Conservation (phyloP, 2,113 vertebrate genomes). For the Mixornis gularis region DNA sequence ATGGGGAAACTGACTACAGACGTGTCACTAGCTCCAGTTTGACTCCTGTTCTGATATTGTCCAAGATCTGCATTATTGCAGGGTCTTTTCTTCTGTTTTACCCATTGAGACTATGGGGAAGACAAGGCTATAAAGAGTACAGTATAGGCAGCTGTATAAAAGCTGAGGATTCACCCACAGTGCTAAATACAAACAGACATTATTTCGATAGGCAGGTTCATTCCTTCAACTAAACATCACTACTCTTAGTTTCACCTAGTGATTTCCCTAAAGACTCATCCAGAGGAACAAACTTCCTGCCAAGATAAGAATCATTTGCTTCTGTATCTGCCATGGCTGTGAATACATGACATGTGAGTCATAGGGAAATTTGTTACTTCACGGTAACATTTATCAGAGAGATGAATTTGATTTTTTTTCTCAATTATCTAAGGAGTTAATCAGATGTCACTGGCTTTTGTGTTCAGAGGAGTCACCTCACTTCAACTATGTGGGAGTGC, state of each 20-base stretch:
- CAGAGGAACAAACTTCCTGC: neutral
- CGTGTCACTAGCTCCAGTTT: neutral
- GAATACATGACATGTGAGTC: neutral
- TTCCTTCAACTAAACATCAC: neutral
- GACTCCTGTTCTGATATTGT: neutral
- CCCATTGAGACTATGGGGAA: neutral
- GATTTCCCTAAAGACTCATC: neutral
- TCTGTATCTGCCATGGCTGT: neutral
- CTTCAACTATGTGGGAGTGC: neutral
- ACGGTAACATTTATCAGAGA: neutral
- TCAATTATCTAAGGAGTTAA: neutral
- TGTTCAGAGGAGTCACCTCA: neutral
- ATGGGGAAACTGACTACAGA: neutral
- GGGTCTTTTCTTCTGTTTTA: neutral
- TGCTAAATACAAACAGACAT: neutral
- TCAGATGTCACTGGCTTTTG: neutral
- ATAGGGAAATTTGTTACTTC: neutral
- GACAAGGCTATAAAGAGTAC: neutral
- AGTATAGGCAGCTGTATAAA: neutral
- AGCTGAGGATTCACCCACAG: neutral
- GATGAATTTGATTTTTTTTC: neutral
- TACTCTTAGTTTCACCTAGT: neutral
- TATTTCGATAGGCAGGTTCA: neutral
- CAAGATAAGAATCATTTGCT: neutral
- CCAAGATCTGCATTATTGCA: neutral